Percentiles rank a stretch among this genome's conserved stretches.
Evolutionary conservation across 2,797 vertebrate species (phyloP).

Genomic region (Nannoperca australis): DNA sequence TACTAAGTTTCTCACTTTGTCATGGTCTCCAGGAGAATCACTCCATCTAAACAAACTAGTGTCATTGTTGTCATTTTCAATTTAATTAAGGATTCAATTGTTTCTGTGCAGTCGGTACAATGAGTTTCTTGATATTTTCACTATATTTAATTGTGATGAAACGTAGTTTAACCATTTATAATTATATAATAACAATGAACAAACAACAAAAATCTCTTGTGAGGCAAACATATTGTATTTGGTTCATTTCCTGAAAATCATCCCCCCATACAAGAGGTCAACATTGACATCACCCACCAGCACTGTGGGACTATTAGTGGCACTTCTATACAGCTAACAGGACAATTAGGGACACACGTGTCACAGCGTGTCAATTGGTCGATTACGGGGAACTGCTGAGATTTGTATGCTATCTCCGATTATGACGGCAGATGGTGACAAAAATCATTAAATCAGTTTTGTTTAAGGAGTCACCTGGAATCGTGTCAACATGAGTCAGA

Average conservation of each 20-base stretch:
- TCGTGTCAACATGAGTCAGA: slow-evolving; percentile 22
- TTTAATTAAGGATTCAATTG: background rate
- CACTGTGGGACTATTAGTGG: background rate
- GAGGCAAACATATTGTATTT: background rate
- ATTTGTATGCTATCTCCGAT: slow-evolving; percentile 17
- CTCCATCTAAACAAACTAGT: background rate
- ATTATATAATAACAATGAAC: background rate
- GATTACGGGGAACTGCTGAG: background rate
- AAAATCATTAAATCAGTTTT: slow-evolving; percentile 37
- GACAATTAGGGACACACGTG: background rate
- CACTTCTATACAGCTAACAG: background rate
- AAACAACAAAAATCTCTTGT: background rate
- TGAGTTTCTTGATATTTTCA: slow-evolving; percentile 1
- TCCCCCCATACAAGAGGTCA: background rate
- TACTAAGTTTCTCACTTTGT: background rate
- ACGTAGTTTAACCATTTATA: background rate
- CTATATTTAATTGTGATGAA: background rate
- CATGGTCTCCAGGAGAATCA: background rate
- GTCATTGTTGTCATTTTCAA: slow-evolving; percentile 4
- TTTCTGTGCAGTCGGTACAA: background rate
- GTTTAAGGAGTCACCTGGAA: slow-evolving; percentile 32
- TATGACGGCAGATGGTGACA: slow-evolving; percentile 21
- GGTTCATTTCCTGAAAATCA: background rate
- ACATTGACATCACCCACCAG: slow-evolving; percentile 4
- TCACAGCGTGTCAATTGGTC: slow-evolving; percentile 1